Percentiles rank a stretch among this genome's conserved stretches.
Conservation (phyloP, 2,113 vertebrate species). For the Aix galericulata region DNA sequence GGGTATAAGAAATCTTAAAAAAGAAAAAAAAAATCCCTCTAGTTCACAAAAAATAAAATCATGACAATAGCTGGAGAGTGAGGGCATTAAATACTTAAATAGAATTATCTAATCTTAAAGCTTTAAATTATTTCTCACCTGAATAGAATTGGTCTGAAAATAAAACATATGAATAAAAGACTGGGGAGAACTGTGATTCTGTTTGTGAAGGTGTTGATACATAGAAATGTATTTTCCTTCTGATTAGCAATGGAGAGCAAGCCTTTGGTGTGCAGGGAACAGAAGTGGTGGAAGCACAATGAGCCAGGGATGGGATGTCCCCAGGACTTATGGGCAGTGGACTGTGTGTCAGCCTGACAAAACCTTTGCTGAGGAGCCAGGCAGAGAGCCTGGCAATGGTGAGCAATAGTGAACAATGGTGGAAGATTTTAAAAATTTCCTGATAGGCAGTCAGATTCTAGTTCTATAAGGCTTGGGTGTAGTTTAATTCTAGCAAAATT, state of each 20-base stretch:
- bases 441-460: not conserved
- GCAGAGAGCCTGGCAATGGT: not conserved
- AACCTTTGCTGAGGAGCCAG: not conserved
- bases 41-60: not conserved
- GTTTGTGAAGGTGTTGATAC: not conserved
- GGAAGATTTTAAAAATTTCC: not conserved
- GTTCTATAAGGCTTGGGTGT: not conserved
- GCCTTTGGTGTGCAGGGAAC: not conserved
- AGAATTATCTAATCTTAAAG: not conserved
- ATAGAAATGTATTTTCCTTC: not conserved
- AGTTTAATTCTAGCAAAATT: not conserved
- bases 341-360: not conserved
- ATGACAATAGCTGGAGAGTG: not conserved
- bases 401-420: no score
- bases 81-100: not conserved
- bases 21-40: not conserved
- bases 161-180: not conserved
- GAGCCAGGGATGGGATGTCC: fast-evolving
- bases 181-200: not conserved
- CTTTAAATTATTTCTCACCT: not conserved
- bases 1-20: not conserved
- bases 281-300: fast-evolving
- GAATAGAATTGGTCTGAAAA: not conserved
- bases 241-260: not conserved
- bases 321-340: no score